phyloP scores from a whole-genome alignment of 1,140 invertebrate genomes.

The Chymomyza costata region DNA sequence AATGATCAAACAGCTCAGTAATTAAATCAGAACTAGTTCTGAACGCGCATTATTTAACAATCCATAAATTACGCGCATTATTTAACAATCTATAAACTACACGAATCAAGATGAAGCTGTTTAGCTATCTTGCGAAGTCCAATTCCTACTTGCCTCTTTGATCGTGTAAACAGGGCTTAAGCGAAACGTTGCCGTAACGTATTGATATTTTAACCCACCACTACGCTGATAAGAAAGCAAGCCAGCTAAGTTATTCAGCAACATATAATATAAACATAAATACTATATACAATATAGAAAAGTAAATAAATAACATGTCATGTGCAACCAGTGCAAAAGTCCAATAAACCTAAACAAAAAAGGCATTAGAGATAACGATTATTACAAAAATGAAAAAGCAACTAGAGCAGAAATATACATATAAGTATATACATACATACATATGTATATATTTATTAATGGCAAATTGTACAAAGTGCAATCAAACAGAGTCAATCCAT shows the following conservation, averaged over 20 bases:
- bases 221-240: constrained; percentile 55
- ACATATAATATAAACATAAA: neutral
- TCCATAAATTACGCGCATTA: constrained; percentile 8
- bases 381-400: neutral
- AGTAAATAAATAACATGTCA: neutral
- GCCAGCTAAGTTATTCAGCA: constrained; percentile 6
- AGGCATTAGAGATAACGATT: neutral
- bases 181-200: too few relatives aligned
- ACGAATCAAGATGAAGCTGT: constrained; percentile 3
- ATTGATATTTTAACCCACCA: constrained; percentile 57
- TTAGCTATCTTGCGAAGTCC: too few relatives aligned
- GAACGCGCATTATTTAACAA: constrained; percentile 43
- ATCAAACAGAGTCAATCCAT: too few relatives aligned
- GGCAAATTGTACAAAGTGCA: constrained; percentile 32
- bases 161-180: too few relatives aligned
- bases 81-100: neutral
- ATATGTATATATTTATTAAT: constrained; percentile 42
- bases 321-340: too few relatives aligned
- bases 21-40: too few relatives aligned
- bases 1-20: too few relatives aligned
- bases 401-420: constrained; percentile 7
- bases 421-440: constrained; percentile 2
- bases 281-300: neutral
- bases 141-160: too few relatives aligned
- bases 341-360: neutral